Evolutionary conservation across 2,888 invertebrate genomes (phyloP).

Genomic region (Drosophila rubida): DNA sequence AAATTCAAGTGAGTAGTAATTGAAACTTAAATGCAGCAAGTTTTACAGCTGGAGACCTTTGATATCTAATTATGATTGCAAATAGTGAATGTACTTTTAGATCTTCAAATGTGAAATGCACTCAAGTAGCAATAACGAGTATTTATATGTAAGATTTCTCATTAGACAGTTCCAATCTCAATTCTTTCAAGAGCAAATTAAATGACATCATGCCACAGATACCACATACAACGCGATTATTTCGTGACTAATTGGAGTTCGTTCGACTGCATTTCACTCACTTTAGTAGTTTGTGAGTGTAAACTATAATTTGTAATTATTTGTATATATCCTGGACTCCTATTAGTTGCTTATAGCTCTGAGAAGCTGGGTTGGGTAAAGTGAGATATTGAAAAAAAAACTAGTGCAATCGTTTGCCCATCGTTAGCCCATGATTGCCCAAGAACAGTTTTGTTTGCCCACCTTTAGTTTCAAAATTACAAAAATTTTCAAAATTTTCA

Average conservation of each 20-base stretch:
- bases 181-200: constrained; percentile 37
- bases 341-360: too few species aligned
- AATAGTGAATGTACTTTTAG: neutral
- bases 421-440: too few species aligned
- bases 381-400: too few species aligned
- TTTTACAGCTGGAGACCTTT: constrained; percentile 14
- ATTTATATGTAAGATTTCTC: constrained; percentile 7
- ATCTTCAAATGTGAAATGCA: constrained; percentile 38
- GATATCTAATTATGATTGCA: neutral
- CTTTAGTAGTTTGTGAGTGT: too few species aligned
- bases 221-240: neutral
- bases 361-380: too few species aligned
- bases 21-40: constrained; percentile 31
- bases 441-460: too few species aligned
- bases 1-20: constrained; percentile 16
- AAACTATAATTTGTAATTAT: too few species aligned
- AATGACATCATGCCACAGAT: constrained; percentile 63
- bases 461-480: too few species aligned
- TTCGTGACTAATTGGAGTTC: neutral
- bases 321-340: too few species aligned
- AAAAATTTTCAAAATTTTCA: too few species aligned
- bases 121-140: constrained; percentile 59
- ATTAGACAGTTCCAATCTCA: constrained; percentile 11
- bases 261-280: neutral
- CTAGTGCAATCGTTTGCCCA: too few species aligned